These are phyloP conservation scores for Tenebrosternarchus preto DNA, from an alignment of 2,113 vertebrate species.

Conservation along the genomic window DNA sequence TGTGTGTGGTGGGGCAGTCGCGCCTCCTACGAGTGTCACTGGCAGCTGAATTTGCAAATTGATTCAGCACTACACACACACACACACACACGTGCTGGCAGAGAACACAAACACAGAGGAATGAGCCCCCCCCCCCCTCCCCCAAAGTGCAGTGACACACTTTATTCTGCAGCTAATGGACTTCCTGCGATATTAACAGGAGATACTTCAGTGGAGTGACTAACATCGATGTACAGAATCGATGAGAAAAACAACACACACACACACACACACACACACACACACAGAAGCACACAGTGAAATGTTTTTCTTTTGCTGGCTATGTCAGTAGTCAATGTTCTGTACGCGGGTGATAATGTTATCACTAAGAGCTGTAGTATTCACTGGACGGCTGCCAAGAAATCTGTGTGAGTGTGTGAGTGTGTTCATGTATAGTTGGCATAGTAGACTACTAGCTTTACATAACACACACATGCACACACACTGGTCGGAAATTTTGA, in stretches of 20 bases:
- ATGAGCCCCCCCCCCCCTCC: too few species aligned
- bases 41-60: constrained; percentile 77
- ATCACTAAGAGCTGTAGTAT: constrained; percentile 69
- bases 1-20: constrained; percentile 7
- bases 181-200: not conserved
- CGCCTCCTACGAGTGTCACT: constrained; percentile 21
- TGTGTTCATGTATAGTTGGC: not conserved
- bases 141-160: not conserved
- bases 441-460: constrained; percentile 27
- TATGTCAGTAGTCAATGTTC: constrained; percentile 21
- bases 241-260: constrained; percentile 12
- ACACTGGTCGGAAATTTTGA: not conserved
- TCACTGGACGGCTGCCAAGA: constrained; percentile 67
- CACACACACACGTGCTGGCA: constrained; percentile 26
- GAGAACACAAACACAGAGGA: constrained; percentile 34
- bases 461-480: constrained; percentile 21
- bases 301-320: constrained; percentile 25
- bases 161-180: too few species aligned
- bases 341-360: constrained; percentile 53
- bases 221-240: too few species aligned
- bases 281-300: not conserved
- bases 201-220: too few species aligned
- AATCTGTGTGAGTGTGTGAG: constrained; percentile 45
- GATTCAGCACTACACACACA: constrained; percentile 68
- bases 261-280: not conserved